Evolutionary conservation across 1,140 invertebrate genomes (phyloP).

Genomic region (Teleopsis dalmanni): DNA sequence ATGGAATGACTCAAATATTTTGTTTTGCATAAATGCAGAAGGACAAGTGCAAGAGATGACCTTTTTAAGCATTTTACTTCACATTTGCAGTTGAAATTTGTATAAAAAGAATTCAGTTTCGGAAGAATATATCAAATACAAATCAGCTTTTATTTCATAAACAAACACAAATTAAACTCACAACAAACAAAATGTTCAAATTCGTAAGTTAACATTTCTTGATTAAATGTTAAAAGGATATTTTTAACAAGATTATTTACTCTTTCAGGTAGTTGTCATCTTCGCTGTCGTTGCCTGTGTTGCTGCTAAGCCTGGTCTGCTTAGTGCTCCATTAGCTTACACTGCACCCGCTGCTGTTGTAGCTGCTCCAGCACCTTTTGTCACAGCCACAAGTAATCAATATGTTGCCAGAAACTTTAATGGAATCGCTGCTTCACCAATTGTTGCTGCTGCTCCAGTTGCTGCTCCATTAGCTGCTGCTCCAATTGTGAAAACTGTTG

Average conservation of each 20-base stretch:
- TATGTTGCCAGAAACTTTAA: conserved; percentile 46
- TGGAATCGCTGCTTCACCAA: conserved; percentile 12
- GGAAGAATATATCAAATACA: neutral
- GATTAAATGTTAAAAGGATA: neutral
- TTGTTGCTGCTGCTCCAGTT: neutral
- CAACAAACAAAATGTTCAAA: conserved; percentile 11
- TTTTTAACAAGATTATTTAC: neutral
- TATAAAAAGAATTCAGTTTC: too few species aligned
- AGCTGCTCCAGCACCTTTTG: conserved; percentile 31
- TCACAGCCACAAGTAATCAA: conserved; percentile 47
- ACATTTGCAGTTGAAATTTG: too few species aligned
- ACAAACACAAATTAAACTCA: neutral
- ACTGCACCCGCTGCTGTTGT: conserved; percentile 17
- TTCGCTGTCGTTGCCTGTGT: conserved; percentile 22
- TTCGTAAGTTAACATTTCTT: neutral
- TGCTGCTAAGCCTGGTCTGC: conserved; percentile 22
- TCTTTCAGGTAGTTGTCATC: conserved; percentile 19
- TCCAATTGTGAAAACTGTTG: too few species aligned
- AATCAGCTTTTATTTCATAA: neutral
- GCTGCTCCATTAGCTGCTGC: neutral
- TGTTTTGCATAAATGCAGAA: too few species aligned
- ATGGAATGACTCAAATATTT: too few species aligned
- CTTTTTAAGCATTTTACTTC: too few species aligned
- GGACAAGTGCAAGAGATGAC: too few species aligned
- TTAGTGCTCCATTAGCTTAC: conserved; percentile 16